Conservation (phyloP, 1,140 invertebrate genomes). For the Heterodera schachtii region DNA sequence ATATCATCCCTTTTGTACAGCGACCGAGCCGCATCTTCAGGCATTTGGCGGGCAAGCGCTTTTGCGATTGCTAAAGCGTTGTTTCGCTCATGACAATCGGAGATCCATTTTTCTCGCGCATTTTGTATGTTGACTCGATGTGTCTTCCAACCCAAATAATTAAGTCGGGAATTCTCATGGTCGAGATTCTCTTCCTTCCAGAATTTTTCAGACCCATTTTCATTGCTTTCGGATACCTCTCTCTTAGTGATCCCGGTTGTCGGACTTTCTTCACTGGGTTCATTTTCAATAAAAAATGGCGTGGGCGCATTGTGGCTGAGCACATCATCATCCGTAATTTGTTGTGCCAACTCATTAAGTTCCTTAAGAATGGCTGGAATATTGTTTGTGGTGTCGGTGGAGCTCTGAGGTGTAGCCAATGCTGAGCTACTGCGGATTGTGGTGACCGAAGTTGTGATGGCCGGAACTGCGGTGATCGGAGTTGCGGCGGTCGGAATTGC, state of each 20-base stretch:
- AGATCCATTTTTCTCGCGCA: too few species aligned
- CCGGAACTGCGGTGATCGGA: too few species aligned
- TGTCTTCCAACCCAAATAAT: not conserved
- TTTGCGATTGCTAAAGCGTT: not conserved
- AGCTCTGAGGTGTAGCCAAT: not conserved
- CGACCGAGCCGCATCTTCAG: not conserved
- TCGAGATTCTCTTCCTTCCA: not conserved
- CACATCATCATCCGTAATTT: too few species aligned
- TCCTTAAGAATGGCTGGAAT: too few species aligned
- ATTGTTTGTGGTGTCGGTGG: not conserved
- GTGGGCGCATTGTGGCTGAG: not conserved
- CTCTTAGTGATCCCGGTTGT: too few species aligned
- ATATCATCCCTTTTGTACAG: constrained; percentile 8
- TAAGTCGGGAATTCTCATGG: not conserved
- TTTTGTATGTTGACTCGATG: not conserved
- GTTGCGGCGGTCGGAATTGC: too few species aligned
- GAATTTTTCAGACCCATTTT: not conserved
- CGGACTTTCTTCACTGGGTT: not conserved
- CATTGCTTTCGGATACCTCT: not conserved
- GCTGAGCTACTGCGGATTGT: not conserved
- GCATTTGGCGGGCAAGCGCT: not conserved
- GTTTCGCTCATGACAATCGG: not conserved
- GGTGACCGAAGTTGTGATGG: not conserved
- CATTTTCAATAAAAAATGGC: not conserved
- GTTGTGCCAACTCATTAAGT: too few species aligned